Base-by-base conservation (phyloP, 2,113 vertebrate genomes). In the Crotalus tigris region DNA sequence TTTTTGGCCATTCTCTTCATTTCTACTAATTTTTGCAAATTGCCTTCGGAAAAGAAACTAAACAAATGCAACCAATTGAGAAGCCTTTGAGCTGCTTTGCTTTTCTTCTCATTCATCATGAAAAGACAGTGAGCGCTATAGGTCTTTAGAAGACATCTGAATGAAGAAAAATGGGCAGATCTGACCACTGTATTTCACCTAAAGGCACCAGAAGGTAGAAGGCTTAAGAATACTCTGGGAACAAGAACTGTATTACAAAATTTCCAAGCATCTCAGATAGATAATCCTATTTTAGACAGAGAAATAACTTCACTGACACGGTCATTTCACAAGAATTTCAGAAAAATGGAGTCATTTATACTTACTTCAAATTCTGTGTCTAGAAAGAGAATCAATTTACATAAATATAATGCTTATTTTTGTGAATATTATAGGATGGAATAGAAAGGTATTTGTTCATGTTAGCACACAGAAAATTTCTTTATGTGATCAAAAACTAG, bases 31-130 rank as follows among this genome's bases (percentile, higher is more conserved):
- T 21, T 44, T 89, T 92, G 33, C 12, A 49, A 81, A 89, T 46
- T 55, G 64, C 64, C 53, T 92, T 81, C 29, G 17, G 44, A 91
- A 75, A 89, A 93, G 92, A 93, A 94, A 91, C 92, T 69, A 93
- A 88, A 91, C 12, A 81, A 90, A 92, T 95, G 94, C 94, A 4
- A 1, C 21, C 57, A n/a, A 12, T 86, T 88, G 92, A 94, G 64
- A 75, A 92, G 58, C 89, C 91, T 53, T 92, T 94, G 0, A 92
- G 53, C 5, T 94, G 23, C 90, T 90, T 85, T 89, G 33, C 21
- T 3, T 21, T 24, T 88, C 95, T 59, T 44, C 94, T 17, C 51
- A n/a, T 12, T 23, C 19, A 57, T 53, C 19, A 51, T 85, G 21
- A 58, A 51, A 87, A 4, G 87, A 92, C 10, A 87, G 21, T 57